Conservation (phyloP, 2,113 vertebrate genomes). For the Colius striatus region DNA sequence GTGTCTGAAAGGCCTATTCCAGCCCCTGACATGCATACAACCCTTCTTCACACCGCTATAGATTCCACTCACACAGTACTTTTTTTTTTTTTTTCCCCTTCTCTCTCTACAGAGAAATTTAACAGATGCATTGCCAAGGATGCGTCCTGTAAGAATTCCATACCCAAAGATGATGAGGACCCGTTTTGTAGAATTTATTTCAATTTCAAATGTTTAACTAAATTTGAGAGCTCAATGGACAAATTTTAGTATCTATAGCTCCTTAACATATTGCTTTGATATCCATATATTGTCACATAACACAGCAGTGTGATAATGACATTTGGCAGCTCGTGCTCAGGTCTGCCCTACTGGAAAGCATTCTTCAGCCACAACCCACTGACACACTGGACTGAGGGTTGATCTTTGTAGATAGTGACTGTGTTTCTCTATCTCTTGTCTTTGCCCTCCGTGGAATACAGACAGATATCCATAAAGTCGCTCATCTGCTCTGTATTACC, state of each 20-base stretch:
- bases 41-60: not conserved
- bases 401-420: not conserved
- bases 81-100: not conserved
- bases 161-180: not conserved
- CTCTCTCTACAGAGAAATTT: not conserved
- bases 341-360: not conserved
- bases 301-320: rapidly evolving
- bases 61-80: rapidly evolving
- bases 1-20: not conserved
- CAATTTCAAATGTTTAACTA: not conserved
- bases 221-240: not conserved
- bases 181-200: not conserved
- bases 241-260: not conserved
- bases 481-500: not conserved
- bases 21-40: rapidly evolving
- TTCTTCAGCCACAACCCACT: not conserved
- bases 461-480: not conserved
- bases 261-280: not conserved
- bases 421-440: not conserved
- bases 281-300: not conserved
- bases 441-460: not conserved
- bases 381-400: not conserved
- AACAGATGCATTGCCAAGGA: not conserved
- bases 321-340: not conserved
- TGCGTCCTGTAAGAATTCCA: not conserved